Evolutionary conservation across 1,140 invertebrate genomes (phyloP).

Genomic region (Harlomillsia oculata): DNA sequence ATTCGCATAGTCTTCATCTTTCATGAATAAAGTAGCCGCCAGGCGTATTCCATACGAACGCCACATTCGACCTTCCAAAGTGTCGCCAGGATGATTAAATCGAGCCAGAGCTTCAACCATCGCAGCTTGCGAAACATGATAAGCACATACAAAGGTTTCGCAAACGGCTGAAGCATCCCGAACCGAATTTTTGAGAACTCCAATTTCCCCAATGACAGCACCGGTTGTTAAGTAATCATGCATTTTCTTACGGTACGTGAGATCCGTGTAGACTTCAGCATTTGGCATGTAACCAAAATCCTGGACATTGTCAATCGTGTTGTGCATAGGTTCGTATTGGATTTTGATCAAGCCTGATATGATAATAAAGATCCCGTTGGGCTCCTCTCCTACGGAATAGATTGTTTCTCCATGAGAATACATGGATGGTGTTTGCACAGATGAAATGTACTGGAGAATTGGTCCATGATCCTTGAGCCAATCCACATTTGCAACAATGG

Average conservation of each 20-base stretch:
- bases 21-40: constrained; percentile 22
- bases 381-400: constrained; percentile 21
- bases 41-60: constrained; percentile 31
- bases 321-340: constrained; percentile 13
- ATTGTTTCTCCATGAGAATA: constrained; percentile 39
- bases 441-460: constrained; percentile 34
- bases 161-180: constrained; percentile 40
- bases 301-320: background rate
- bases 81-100: constrained; percentile 12
- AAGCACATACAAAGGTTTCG: constrained; percentile 42
- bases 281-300: constrained; percentile 30
- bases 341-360: constrained; percentile 42
- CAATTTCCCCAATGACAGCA: constrained; percentile 43
- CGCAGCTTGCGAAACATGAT: constrained; percentile 24
- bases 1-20: background rate
- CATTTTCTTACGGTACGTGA: constrained; percentile 25
- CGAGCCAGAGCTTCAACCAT: constrained; percentile 18
- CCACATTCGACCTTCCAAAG: constrained; percentile 36
- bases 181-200: constrained; percentile 39
- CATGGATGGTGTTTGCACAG: constrained; percentile 38
- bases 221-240: constrained; percentile 42
- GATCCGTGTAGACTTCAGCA: constrained; percentile 23
- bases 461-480: constrained; percentile 21
- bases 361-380: constrained; percentile 41
- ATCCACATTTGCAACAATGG: constrained; percentile 14